Conservation (phyloP, 2,888 invertebrate species). For the Leucophora obtusa region DNA sequence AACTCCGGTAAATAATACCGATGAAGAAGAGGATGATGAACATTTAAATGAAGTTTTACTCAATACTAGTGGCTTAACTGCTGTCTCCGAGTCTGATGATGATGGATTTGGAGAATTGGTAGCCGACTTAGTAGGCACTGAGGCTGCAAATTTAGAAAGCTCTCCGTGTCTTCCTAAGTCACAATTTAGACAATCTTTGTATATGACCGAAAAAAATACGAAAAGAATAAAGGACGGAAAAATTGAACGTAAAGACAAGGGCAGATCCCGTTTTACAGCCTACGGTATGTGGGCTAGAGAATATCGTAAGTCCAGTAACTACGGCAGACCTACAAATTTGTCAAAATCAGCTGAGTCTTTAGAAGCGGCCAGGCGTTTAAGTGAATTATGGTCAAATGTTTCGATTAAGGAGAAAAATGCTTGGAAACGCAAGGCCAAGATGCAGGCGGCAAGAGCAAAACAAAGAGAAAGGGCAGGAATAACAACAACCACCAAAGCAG, state of each 20-base stretch:
- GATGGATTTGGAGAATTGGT: constrained; percentile 75
- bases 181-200: constrained; percentile 80
- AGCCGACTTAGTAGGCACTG: constrained; percentile 74
- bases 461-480: constrained; percentile 65
- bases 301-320: constrained; percentile 81
- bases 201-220: constrained; percentile 89
- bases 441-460: constrained; percentile 70
- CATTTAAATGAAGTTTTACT: constrained; percentile 45
- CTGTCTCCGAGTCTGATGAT: constrained; percentile 67
- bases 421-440: constrained; percentile 90
- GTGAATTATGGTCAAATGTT: constrained; percentile 93
- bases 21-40: constrained; percentile 53
- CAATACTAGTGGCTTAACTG: constrained; percentile 52
- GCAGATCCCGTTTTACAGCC: constrained; percentile 89
- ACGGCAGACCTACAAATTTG: constrained; percentile 51
- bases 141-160: constrained; percentile 65
- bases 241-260: constrained; percentile 88
- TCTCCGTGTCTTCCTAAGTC: constrained; percentile 70
- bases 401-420: constrained; percentile 83
- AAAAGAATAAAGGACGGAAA: constrained; percentile 83
- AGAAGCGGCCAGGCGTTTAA: constrained; percentile 88
- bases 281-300: constrained; percentile 96
- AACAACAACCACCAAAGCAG: constrained; percentile 46
- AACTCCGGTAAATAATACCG: constrained; percentile 67
- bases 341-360: constrained; percentile 85